phyloP scores from a whole-genome alignment of 2,113 vertebrate species.

The Bufo gargarizans region DNA sequence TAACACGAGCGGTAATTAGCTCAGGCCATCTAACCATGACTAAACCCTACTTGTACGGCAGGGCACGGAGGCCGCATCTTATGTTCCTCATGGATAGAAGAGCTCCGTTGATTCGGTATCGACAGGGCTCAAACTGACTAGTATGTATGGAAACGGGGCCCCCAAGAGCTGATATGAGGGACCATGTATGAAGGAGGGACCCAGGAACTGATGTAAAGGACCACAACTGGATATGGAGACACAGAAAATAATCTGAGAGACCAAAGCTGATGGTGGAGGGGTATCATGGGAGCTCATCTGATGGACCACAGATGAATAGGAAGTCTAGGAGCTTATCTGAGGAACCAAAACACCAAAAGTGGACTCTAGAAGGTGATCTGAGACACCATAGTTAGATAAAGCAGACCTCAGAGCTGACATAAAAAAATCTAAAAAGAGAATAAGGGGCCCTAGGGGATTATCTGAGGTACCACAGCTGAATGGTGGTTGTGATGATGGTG shows the following conservation, averaged over 20 bases:
- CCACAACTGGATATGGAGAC: neutral
- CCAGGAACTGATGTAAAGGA: neutral
- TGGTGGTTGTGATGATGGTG: no score
- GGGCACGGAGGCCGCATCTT: neutral
- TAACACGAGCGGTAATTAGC: neutral
- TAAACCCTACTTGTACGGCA: neutral
- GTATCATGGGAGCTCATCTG: neutral
- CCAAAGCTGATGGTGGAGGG: neutral
- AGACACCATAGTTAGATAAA: no score
- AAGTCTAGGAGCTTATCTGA: no score
- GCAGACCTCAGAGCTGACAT: no score
- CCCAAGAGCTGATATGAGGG: neutral
- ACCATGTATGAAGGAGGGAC: neutral
- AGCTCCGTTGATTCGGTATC: neutral
- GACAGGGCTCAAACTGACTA: no score
- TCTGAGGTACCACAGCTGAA: neutral
- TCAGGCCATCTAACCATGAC: neutral
- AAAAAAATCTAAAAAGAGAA: no score
- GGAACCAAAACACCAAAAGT: no score
- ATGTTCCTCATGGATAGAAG: neutral
- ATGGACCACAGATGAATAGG: neutral
- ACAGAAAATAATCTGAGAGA: neutral
- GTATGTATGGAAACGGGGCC: no score
- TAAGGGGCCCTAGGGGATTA: neutral
- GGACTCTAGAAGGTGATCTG: no score